Percentiles rank a stretch among this genome's conserved stretches.
Evolutionary conservation across 2,888 invertebrate genomes (phyloP).

Genomic region (Xestoiulus laeticollis): DNA sequence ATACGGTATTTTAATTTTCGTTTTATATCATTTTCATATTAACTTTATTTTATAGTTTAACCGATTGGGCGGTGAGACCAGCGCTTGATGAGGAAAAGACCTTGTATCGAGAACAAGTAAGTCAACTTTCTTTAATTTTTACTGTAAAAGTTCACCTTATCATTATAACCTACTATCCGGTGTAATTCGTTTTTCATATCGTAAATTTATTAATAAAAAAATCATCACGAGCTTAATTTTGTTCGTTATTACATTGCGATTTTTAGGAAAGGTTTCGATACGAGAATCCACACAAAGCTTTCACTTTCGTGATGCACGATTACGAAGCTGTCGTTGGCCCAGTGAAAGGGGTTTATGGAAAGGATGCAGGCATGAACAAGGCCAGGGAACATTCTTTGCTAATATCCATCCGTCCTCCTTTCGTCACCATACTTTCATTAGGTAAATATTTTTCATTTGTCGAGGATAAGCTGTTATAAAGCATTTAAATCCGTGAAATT

Average conservation of each 20-base stretch:
- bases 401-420: conserved; percentile 83
- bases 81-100: conserved; percentile 77
- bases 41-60: conserved; percentile 66
- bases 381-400: conserved; percentile 87
- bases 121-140: too few species aligned
- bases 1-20: too few species aligned
- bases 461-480: too few species aligned
- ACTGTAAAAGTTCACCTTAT: too few species aligned
- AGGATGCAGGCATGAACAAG: conserved; percentile 66
- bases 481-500: too few species aligned
- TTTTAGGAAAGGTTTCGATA: conserved; percentile 84
- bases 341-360: conserved; percentile 78
- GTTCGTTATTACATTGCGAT: neutral
- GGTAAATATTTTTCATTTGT: too few species aligned
- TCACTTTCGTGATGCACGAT: conserved; percentile 87
- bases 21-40: neutral
- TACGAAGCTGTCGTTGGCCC: conserved; percentile 86
- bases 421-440: conserved; percentile 87
- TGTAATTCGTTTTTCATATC: neutral
- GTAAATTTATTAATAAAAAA: too few species aligned
- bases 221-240: conserved; percentile 64
- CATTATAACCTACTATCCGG: neutral
- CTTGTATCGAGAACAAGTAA: conserved; percentile 67
- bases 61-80: conserved; percentile 83
- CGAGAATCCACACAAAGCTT: conserved; percentile 88